Percentiles rank a stretch among this genome's conserved stretches.
These are phyloP conservation scores for Alcis repandata DNA, from an alignment of 2,888 invertebrate genomes.

Conservation along the genomic window DNA sequence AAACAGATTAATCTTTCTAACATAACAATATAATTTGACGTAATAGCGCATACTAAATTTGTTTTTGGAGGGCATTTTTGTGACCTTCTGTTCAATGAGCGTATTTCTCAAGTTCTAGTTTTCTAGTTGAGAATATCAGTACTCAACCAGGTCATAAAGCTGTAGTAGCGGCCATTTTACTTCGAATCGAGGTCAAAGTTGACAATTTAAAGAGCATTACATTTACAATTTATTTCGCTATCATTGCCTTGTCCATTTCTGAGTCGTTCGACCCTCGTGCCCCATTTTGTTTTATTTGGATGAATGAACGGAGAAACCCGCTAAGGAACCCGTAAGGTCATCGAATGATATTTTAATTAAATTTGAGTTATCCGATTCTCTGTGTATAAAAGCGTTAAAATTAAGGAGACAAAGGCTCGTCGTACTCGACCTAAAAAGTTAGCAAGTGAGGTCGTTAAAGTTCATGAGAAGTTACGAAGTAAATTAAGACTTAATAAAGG, in stretches of 20 bases:
- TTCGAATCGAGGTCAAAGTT: conserved; percentile 53
- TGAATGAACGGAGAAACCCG: conserved; percentile 48
- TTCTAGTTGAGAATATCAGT: conserved; percentile 24
- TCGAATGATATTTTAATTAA: conserved; percentile 39
- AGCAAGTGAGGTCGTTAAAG: conserved; percentile 12
- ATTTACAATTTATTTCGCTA: conserved; percentile 66
- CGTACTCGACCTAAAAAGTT: conserved; percentile 6
- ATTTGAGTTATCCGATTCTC: conserved; percentile 17
- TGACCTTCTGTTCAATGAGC: conserved; percentile 2
- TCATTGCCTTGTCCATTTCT: conserved; percentile 56
- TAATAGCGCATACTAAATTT: no score
- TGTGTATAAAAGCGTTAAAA: conserved; percentile 8
- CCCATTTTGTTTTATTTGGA: conserved; percentile 54
- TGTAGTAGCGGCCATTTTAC: conserved; percentile 39
- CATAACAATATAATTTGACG: no score
- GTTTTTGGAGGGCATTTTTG: neutral
- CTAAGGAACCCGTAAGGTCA: conserved; percentile 40
- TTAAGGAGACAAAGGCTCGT: conserved; percentile 7
- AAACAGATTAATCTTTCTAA: no score
- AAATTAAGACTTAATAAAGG: conserved; percentile 15
- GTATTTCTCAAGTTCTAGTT: conserved; percentile 15
- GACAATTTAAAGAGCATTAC: conserved; percentile 66
- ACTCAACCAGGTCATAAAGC: conserved; percentile 27
- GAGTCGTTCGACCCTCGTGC: conserved; percentile 48
- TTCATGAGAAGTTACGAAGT: conserved; percentile 14